Percentiles rank a stretch among this genome's conserved stretches.
Conservation (phyloP, 2,797 vertebrate species). For the Borostomias antarcticus region DNA sequence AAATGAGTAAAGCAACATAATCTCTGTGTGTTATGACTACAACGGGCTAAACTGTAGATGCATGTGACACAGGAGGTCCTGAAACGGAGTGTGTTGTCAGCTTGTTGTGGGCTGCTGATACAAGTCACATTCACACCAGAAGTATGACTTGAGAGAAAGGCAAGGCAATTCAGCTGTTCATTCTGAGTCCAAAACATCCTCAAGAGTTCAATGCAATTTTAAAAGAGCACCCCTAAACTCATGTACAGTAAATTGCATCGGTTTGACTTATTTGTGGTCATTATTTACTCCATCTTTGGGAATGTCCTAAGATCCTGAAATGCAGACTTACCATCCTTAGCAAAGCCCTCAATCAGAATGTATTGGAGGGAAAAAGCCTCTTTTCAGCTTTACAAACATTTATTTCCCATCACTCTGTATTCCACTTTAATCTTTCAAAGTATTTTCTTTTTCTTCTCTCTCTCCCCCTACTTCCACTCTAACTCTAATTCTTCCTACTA, state of each 20-base stretch:
- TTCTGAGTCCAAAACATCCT: background rate
- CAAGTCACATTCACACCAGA: too few species aligned
- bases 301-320: background rate
- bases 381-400: slow-evolving; percentile 15
- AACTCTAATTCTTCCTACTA: background rate
- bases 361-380: slow-evolving; percentile 7
- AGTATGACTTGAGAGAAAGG: background rate
- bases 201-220: too few species aligned
- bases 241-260: background rate
- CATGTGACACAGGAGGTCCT: background rate
- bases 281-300: background rate
- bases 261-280: background rate
- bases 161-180: background rate
- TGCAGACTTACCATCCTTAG: background rate
- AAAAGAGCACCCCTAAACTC: background rate
- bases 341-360: background rate
- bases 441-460: slow-evolving; percentile 42
- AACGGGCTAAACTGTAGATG: too few species aligned
- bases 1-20: too few species aligned
- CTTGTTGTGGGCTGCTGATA: too few species aligned
- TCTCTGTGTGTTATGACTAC: too few species aligned
- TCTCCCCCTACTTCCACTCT: background rate
- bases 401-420: background rate
- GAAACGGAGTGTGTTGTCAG: too few species aligned
- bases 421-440: too few species aligned